Percentiles rank a stretch among this genome's conserved stretches.
Conservation (phyloP, 2,888 invertebrate species). For the Cephalotes varians region DNA sequence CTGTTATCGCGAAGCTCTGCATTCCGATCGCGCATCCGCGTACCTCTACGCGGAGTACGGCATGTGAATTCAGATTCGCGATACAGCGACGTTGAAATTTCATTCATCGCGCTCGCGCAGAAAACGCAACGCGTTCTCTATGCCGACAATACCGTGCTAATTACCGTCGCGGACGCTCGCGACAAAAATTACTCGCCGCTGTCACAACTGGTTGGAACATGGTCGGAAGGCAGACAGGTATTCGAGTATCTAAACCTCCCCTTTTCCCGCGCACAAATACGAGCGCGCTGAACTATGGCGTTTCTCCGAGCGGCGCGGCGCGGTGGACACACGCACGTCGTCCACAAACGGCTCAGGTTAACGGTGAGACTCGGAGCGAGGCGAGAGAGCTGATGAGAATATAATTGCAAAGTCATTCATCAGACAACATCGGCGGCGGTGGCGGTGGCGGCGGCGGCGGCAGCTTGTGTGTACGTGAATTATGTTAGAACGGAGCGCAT, state of each 20-base stretch:
- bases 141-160: conserved; percentile 58
- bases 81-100: conserved; percentile 31
- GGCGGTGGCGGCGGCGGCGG: conserved; percentile 5
- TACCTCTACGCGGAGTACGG: background rate
- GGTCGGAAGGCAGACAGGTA: conserved; percentile 23
- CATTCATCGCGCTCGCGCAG: conserved; percentile 36
- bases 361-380: conserved; percentile 55
- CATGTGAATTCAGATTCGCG: conserved; percentile 14
- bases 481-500: conserved; percentile 68
- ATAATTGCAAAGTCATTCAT: conserved; percentile 81
- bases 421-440: conserved; percentile 69
- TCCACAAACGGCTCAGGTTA: conserved; percentile 51
- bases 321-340: conserved; percentile 11
- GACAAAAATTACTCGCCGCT: conserved; percentile 46
- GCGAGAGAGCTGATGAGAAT: conserved; percentile 71
- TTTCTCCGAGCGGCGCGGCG: conserved; percentile 19
- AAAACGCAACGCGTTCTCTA: conserved; percentile 58
- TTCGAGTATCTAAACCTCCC: conserved; percentile 29
- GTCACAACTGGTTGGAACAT: conserved; percentile 49
- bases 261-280: background rate
- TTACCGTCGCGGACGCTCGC: conserved; percentile 39
- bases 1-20: background rate
- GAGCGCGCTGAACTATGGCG: background rate
- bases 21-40: conserved; percentile 32
- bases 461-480: conserved; percentile 64